A percentile compares a stretch with the other conserved stretches of the same genome.
Evolutionary conservation across 1,140 invertebrate species (phyloP).

Genomic region (Drosophila nigromelanica): DNA sequence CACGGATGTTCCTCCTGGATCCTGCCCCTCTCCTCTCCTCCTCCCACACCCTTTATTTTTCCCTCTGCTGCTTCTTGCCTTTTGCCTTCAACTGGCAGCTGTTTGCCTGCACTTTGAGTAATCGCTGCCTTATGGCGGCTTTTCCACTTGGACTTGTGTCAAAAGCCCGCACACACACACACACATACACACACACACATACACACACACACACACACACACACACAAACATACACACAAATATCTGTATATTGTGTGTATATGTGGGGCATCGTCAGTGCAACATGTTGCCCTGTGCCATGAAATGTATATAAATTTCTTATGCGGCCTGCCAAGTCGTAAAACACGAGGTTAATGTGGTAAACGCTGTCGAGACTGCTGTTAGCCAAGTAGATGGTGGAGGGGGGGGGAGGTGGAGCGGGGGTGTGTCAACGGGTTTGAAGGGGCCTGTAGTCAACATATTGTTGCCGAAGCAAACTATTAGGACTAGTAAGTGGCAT

Average conservation of each 20-base stretch:
- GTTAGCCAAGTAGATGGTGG: not conserved
- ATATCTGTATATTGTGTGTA: not conserved
- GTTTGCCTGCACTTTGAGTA: conserved; percentile 79
- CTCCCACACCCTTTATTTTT: no score
- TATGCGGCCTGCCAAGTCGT: conserved; percentile 76
- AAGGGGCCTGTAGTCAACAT: conserved; percentile 28
- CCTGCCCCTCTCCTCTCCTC: not conserved
- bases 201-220: conserved; percentile 2
- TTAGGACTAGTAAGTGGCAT: conserved; percentile 76
- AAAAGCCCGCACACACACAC: conserved; percentile 35
- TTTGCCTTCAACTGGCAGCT: conserved; percentile 53
- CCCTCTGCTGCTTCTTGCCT: conserved; percentile 10
- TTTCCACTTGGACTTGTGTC: conserved; percentile 73
- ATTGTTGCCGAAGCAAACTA: conserved; percentile 75
- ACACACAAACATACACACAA: conserved; percentile 5
- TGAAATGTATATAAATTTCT: conserved; percentile 82
- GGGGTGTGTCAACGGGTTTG: conserved; percentile 20
- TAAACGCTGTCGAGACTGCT: conserved; percentile 60
- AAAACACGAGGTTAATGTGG: conserved; percentile 81
- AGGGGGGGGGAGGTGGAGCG: not conserved
- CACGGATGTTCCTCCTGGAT: conserved; percentile 4
- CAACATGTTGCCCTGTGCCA: conserved; percentile 35
- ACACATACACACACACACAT: conserved; percentile 7
- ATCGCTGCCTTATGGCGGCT: conserved; percentile 66
- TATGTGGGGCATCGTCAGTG: conserved; percentile 3